Conservation (phyloP, 2,113 vertebrate genomes). For the Gobiocypris rarus region DNA sequence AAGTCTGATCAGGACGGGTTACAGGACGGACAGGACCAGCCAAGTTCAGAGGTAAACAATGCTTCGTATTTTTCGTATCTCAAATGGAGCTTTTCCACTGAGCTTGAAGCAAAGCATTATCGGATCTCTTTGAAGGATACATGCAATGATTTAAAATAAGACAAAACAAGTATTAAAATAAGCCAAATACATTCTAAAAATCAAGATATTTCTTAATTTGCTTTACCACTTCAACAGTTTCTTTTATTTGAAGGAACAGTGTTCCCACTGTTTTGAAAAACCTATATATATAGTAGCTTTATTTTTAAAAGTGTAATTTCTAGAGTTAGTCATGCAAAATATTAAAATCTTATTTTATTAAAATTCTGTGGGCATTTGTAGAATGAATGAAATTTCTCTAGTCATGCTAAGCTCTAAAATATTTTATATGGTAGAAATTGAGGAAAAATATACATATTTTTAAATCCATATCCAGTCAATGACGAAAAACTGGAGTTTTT, state of each 20-base stretch:
- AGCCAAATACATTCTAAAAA: neutral
- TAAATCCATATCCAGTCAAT: too few species aligned
- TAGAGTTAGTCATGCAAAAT: neutral
- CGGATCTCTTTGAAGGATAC: neutral
- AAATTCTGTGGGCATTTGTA: neutral
- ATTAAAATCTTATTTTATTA: neutral
- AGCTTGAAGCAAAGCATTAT: neutral
- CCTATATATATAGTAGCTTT: neutral
- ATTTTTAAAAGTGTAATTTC: neutral
- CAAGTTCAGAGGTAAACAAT: slow-evolving; percentile 84
- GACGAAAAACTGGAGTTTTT: too few species aligned
- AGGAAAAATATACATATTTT: too few species aligned
- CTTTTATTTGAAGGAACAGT: too few species aligned
- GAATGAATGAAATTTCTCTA: too few species aligned
- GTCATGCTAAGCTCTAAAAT: too few species aligned
- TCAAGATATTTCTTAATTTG: neutral
- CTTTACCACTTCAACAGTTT: too few species aligned
- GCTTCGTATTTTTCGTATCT: neutral
- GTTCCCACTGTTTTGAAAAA: neutral
- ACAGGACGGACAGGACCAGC: slow-evolving; percentile 72
- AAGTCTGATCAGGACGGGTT: slow-evolving; percentile 83
- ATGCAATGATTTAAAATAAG: neutral
- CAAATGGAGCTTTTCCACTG: neutral
- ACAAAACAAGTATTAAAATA: neutral
- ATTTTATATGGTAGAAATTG: too few species aligned